These are phyloP conservation scores for Gallinago stenura DNA, from an alignment of 2,797 vertebrate species.

Conservation along the genomic window DNA sequence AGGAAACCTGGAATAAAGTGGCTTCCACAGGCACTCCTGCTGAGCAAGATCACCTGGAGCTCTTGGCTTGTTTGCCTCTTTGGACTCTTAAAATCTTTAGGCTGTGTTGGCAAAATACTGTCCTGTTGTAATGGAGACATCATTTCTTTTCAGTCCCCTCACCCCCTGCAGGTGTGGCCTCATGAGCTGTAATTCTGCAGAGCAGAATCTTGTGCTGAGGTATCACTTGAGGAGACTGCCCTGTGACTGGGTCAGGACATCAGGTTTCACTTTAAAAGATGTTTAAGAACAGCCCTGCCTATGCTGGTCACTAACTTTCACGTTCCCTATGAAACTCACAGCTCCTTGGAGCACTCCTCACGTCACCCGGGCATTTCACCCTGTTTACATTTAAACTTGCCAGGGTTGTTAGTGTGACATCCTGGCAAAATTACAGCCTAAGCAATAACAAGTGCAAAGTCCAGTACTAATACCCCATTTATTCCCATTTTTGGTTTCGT, in stretches of 20 bases:
- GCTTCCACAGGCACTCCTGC: background rate
- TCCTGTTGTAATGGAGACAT: accelerated
- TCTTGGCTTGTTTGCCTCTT: background rate
- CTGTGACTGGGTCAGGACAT: background rate
- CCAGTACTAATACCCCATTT: accelerated
- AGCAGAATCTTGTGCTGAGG: background rate
- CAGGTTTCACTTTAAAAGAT: accelerated
- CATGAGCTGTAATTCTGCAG: background rate
- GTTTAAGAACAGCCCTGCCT: background rate
- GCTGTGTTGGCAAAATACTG: background rate
- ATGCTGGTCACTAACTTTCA: background rate
- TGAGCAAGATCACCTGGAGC: background rate
- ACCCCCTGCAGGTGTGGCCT: background rate
- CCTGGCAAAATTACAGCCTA: background rate
- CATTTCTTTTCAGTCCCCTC: background rate
- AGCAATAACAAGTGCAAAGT: background rate
- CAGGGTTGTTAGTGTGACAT: too few species aligned
- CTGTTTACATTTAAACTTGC: accelerated
- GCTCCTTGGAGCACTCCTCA: too few species aligned
- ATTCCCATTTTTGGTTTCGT: background rate
- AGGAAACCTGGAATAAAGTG: background rate
- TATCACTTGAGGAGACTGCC: background rate
- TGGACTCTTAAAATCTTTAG: background rate
- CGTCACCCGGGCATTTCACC: background rate
- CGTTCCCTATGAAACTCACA: too few species aligned